Conservation (phyloP, 37 sponge, comb jelly and placozoan genomes). For the Theonella swinhoei region DNA sequence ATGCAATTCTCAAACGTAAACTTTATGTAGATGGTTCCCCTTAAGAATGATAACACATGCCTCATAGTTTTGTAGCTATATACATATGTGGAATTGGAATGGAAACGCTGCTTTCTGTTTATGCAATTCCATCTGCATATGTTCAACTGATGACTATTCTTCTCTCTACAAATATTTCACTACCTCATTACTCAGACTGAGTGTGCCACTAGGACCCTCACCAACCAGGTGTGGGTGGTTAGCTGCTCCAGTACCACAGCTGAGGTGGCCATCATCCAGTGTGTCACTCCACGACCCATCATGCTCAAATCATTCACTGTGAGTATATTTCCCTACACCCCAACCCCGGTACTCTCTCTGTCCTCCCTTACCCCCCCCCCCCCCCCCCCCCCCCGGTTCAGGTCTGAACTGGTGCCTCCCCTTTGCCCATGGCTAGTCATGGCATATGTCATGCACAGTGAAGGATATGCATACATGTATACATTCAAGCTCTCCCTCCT, state of each 20-base stretch:
- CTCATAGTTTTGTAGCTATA: not conserved
- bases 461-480: too few species aligned
- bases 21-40: not conserved
- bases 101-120: too few species aligned
- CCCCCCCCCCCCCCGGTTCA: not conserved
- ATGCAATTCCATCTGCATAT: not conserved
- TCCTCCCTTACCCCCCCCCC: not conserved
- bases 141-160: not conserved
- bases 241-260: conserved; percentile 27
- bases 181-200: conserved; percentile 60
- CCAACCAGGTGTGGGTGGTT: conserved; percentile 72
- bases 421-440: too few species aligned
- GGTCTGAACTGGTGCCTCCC: not conserved
- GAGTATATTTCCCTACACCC: not conserved
- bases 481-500: not conserved
- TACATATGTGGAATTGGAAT: too few species aligned
- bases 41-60: not conserved
- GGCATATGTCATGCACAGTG: too few species aligned
- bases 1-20: not conserved
- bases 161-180: not conserved
- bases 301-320: conserved; percentile 53
- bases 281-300: conserved; percentile 45
- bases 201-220: conserved; percentile 66
- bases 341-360: not conserved
- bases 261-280: conserved; percentile 55